phyloP scores from a whole-genome alignment of 1,140 invertebrate species.

The Rhyzopertha dominica region DNA sequence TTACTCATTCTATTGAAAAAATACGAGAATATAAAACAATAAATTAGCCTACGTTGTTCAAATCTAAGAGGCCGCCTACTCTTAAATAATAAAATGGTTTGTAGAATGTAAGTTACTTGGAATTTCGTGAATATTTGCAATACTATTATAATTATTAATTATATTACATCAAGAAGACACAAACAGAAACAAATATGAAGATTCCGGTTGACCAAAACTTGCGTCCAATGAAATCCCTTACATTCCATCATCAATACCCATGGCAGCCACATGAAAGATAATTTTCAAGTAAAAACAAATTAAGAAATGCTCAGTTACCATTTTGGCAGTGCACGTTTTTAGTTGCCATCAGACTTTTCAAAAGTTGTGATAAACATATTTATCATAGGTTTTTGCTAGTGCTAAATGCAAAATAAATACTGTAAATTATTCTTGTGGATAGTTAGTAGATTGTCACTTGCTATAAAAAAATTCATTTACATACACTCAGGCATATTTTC shows the following conservation, averaged over 20 bases:
- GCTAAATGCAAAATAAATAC: no score
- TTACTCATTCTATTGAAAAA: no score
- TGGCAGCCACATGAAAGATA: neutral
- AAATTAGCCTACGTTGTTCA: conserved; percentile 1
- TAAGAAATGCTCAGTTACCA: conserved; percentile 4
- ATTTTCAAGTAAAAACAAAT: conserved; percentile 1
- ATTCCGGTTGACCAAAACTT: neutral
- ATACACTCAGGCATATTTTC: no score
- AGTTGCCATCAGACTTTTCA: conserved; percentile 8
- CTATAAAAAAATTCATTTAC: no score
- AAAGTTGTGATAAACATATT: neutral
- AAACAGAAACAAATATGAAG: neutral
- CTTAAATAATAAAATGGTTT: conserved; percentile 2
- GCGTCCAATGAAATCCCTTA: neutral
- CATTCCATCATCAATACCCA: neutral
- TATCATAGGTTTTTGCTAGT: conserved; percentile 1
- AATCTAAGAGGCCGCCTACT: conserved; percentile 3
- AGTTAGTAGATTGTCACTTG: no score
- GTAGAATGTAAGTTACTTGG: neutral
- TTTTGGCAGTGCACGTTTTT: neutral
- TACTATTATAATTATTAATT: neutral
- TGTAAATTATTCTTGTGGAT: no score
- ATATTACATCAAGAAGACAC: neutral
- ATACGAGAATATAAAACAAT: no score
- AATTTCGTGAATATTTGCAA: neutral